Evolutionary conservation across 2,797 vertebrate species (phyloP), one percentile per base, ranked within the genome.

Genomic region (Alfaro cultratus): DNA sequence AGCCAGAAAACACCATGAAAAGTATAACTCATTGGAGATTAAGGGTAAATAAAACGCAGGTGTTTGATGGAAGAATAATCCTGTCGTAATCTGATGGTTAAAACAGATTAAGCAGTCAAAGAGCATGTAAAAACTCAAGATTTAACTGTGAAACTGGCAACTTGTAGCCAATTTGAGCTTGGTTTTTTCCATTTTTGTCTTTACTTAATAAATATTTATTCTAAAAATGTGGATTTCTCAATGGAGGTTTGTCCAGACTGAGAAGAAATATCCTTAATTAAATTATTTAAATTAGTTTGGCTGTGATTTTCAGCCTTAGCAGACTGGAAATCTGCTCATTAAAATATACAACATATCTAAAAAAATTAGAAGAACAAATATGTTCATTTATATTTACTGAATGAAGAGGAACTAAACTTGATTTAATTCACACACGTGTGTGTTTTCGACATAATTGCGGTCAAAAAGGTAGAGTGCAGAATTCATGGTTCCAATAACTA

Each of bases 1-100:
- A 68, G 68, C 16, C 53, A 64, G 74, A 75, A 74, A 43, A 41
- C 45, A 26, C 72, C 68, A 76, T 11, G 41, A 45, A 23, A 8
- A 29, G 34, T 21, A 2, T 12, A 3, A 45, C 15, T 71, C 43
- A 2, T 71, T n/a, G 68, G 68, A 45, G 41, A 43, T 71, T 45
- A 71, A n/a, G 26, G 41, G 41, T 15, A 45, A 71, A 71, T 71
- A 45, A n/a, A 41, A 68, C 4, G 12, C 23, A 41, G 39, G n/a
- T 12, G 21, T 70, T 70, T 43, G 23, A 21, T 41, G 13, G 36
- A 70, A 36, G 62, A 64, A 36, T 64, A 31, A 70, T 43, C 11
- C 2, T 41, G 26, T 11, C 16, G 6, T 36, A 64, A 64, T 36
- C 62, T 64, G 31, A 36, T 64, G 34, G 34, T 70, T 23, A 43